Percentiles rank a stretch among this genome's conserved stretches.
phyloP scores from a whole-genome alignment of 2,888 invertebrate genomes.

The Mesorhabditis sp. region DNA sequence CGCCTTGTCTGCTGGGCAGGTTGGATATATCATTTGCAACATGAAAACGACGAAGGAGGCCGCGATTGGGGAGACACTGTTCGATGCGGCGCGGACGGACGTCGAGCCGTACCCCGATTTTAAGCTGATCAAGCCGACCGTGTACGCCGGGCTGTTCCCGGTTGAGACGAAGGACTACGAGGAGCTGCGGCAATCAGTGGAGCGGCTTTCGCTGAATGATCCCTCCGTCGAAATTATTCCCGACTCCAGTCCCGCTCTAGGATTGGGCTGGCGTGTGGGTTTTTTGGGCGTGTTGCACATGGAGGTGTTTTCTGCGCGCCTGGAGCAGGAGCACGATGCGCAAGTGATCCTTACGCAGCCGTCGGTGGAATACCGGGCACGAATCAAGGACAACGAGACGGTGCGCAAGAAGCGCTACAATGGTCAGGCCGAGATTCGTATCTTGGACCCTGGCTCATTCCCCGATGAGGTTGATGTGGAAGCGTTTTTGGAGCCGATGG shows the following conservation, averaged over 20 bases:
- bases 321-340: constrained; percentile 64
- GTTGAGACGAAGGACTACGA: constrained; percentile 67
- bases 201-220: constrained; percentile 88
- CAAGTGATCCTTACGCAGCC: constrained; percentile 64
- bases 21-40: constrained; percentile 80
- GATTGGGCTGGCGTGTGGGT: constrained; percentile 31
- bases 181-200: constrained; percentile 70
- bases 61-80: constrained; percentile 51
- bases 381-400: constrained; percentile 41
- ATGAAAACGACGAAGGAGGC: constrained; percentile 68
- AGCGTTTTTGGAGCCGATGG: constrained; percentile 51
- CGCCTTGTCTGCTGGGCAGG: constrained; percentile 75
- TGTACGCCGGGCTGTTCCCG: constrained; percentile 83
- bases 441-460: constrained; percentile 40
- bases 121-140: constrained; percentile 72
- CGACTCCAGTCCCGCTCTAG: constrained; percentile 66
- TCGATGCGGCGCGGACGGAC: constrained; percentile 65
- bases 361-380: constrained; percentile 63
- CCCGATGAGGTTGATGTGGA: constrained; percentile 46
- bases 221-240: constrained; percentile 78
- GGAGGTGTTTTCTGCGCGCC: constrained; percentile 64
- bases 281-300: constrained; percentile 63
- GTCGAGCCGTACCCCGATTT: constrained; percentile 70
- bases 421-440: constrained; percentile 40
- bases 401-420: constrained; percentile 49